These are phyloP conservation scores for Struthio camelus DNA, from an alignment of 2,113 vertebrate species.

Conservation along the genomic window DNA sequence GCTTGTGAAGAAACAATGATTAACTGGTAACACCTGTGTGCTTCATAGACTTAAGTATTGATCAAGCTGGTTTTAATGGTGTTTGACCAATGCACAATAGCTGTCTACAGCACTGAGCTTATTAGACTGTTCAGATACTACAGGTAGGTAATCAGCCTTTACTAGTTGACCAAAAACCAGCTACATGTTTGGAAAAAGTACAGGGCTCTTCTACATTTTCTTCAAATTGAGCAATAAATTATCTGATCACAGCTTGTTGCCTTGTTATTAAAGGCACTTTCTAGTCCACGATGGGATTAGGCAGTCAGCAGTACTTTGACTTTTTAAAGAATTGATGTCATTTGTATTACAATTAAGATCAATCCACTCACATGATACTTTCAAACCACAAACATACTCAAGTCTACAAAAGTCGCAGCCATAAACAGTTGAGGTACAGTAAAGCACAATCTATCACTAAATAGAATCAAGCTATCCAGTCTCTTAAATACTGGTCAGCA, in stretches of 20 bases:
- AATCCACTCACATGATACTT: not conserved
- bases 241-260: not conserved
- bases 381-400: not conserved
- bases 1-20: not conserved
- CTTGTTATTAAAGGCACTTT: not conserved
- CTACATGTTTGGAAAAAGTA: not conserved
- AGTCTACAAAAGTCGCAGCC: not conserved
- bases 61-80: not conserved
- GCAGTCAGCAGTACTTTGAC: not conserved
- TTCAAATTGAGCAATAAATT: not conserved
- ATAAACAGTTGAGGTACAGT: not conserved
- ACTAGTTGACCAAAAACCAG: not conserved
- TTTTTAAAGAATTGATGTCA: not conserved
- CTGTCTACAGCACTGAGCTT: not conserved
- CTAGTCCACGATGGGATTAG: not conserved
- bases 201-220: not conserved
- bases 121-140: not conserved
- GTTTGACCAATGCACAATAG: not conserved
- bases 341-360: not conserved
- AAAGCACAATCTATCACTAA: not conserved
- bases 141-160: not conserved
- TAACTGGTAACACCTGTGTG: not conserved
- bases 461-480: not conserved
- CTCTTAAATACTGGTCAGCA: not conserved
- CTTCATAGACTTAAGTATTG: not conserved